A percentile compares a stretch with the other conserved stretches of the same genome.
phyloP scores from a whole-genome alignment of 2,113 vertebrate species.

The Cairina moschata region DNA sequence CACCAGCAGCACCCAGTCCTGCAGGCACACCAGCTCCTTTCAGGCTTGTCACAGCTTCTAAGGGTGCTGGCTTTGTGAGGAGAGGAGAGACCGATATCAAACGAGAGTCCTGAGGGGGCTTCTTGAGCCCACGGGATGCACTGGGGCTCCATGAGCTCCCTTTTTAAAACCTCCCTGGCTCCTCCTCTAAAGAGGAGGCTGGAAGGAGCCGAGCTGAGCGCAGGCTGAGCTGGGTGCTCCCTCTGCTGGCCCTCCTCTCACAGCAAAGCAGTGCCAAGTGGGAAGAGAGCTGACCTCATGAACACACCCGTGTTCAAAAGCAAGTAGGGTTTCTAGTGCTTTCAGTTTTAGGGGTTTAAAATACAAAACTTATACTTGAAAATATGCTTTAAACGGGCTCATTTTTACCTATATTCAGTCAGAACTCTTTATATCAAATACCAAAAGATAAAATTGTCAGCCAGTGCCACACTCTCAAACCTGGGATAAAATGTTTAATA shows the following conservation, averaged over 20 bases:
- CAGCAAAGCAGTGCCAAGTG: not conserved
- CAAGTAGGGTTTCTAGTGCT: not conserved
- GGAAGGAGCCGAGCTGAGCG: not conserved
- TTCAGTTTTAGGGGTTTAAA: not conserved
- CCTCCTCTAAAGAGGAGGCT: not conserved
- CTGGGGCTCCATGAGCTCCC: not conserved
- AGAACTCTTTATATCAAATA: not conserved
- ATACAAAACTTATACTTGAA: no score
- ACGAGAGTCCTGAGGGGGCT: not conserved
- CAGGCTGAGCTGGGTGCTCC: conserved; percentile 15
- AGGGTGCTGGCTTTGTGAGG: accelerated
- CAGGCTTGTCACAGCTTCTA: not conserved
- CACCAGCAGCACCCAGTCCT: not conserved
- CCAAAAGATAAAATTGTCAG: not conserved
- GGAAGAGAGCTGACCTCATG: accelerated
- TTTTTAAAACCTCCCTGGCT: not conserved
- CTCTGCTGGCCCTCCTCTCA: conserved; percentile 45
- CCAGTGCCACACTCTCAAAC: not conserved
- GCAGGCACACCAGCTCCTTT: not conserved
- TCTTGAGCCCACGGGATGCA: not conserved
- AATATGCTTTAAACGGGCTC: not conserved
- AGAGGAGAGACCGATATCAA: not conserved
- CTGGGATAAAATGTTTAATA: not conserved
- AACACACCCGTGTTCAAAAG: not conserved
- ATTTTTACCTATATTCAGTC: not conserved